Percentiles rank a stretch among this genome's conserved stretches.
phyloP scores from a whole-genome alignment of 2,113 vertebrate genomes.

The Oreamnos americanus region DNA sequence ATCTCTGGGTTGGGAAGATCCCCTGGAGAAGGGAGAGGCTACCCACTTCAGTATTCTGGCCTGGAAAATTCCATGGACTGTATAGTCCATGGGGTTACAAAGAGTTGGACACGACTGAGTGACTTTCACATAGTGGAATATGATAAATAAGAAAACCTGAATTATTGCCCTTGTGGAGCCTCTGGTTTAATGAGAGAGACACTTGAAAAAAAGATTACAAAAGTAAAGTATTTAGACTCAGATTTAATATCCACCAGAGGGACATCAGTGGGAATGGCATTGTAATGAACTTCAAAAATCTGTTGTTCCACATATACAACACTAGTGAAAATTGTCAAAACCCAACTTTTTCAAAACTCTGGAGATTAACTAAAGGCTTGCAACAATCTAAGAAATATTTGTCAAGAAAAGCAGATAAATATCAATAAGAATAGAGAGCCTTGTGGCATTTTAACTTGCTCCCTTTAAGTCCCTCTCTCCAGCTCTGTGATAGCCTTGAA shows the following conservation, averaged over 20 bases:
- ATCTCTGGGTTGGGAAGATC: neutral
- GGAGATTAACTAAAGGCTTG: neutral
- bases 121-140: neutral
- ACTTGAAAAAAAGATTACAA: neutral
- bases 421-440: neutral
- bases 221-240: neutral
- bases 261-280: neutral
- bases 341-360: neutral
- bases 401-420: neutral
- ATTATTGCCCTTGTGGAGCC: neutral
- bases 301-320: neutral
- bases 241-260: neutral
- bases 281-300: neutral
- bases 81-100: neutral
- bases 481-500: neutral
- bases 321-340: neutral
- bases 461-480: neutral
- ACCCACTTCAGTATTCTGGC: neutral
- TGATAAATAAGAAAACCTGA: neutral
- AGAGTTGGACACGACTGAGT: neutral
- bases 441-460: neutral
- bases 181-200: neutral
- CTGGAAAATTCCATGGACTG: neutral
- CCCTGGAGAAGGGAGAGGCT: neutral
- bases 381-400: neutral